phyloP scores from a whole-genome alignment of 2,113 vertebrate genomes.

The Cephalopholis sonnerati region DNA sequence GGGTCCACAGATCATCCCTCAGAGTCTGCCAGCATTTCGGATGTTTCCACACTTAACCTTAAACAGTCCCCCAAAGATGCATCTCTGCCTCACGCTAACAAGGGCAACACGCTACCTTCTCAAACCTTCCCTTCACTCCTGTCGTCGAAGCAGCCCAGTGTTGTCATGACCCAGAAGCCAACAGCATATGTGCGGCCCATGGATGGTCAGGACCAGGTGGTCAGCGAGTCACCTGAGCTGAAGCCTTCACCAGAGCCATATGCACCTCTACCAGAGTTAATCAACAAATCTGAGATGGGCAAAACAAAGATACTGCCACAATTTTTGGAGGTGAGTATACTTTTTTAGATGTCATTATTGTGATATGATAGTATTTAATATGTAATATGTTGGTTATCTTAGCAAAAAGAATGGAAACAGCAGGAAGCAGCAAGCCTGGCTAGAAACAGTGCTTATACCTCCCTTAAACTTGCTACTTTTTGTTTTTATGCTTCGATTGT shows the following conservation, averaged over 20 bases:
- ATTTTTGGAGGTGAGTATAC: constrained; percentile 88
- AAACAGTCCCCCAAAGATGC: constrained; percentile 72
- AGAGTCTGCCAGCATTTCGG: constrained; percentile 61
- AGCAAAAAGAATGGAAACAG: background rate
- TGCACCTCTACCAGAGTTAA: constrained; percentile 83
- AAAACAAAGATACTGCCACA: constrained; percentile 87
- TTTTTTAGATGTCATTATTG: background rate
- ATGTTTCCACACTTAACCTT: constrained; percentile 62
- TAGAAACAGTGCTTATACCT: background rate
- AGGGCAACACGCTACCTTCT: constrained; percentile 81
- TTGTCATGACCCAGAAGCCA: constrained; percentile 91
- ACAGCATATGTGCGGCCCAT: constrained; percentile 96
- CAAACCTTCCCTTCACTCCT: constrained; percentile 89
- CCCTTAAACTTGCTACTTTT: background rate
- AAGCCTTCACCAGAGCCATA: constrained; percentile 88
- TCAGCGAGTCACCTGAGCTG: constrained; percentile 89
- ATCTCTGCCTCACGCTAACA: constrained; percentile 69
- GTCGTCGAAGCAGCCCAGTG: constrained; percentile 87
- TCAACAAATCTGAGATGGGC: constrained; percentile 83
- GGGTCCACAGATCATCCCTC: constrained; percentile 31
- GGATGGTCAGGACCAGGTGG: constrained; percentile 94
- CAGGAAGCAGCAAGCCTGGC: background rate
- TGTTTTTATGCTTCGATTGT: background rate
- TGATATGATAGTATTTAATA: background rate
- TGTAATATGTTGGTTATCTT: background rate